phyloP scores from a whole-genome alignment of 1,140 invertebrate genomes.

The Agrilus planipennis region DNA sequence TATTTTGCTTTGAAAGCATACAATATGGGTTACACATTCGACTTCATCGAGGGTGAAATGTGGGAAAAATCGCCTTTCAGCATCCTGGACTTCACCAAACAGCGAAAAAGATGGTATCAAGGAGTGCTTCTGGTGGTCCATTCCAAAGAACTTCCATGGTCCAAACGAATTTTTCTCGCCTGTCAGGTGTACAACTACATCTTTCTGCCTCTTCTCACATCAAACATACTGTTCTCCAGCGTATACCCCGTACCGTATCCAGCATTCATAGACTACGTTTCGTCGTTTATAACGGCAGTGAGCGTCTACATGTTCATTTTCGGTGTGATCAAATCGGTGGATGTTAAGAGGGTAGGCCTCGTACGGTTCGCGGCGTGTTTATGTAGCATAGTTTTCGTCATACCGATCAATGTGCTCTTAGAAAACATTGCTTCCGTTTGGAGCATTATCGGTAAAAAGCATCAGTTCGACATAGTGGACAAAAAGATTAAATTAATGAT shows the following conservation, averaged over 20 bases:
- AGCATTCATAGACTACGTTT: slow-evolving; percentile 68
- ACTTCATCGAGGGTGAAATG: slow-evolving; percentile 94
- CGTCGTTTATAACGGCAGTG: slow-evolving; percentile 80
- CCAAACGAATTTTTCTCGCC: slow-evolving; percentile 71
- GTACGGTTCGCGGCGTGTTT: slow-evolving; percentile 70
- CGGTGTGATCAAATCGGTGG: slow-evolving; percentile 91
- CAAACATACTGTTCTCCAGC: slow-evolving; percentile 73
- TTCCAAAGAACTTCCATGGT: slow-evolving; percentile 70
- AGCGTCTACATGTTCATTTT: slow-evolving; percentile 96
- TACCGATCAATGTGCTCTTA: slow-evolving; percentile 84
- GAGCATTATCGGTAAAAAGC: slow-evolving; percentile 83
- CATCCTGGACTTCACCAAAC: slow-evolving; percentile 87
- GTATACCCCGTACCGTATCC: slow-evolving; percentile 81
- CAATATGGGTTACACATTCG: slow-evolving; percentile 72
- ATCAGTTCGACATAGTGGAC: slow-evolving; percentile 91
- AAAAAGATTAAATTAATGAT: slow-evolving; percentile 63
- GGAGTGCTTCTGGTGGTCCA: slow-evolving; percentile 92
- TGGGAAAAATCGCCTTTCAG: slow-evolving; percentile 96
- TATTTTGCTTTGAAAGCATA: slow-evolving; percentile 93
- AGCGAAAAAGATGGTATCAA: slow-evolving; percentile 92
- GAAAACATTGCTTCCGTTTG: slow-evolving; percentile 91
- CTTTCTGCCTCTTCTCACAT: slow-evolving; percentile 83
- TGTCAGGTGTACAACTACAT: slow-evolving; percentile 91
- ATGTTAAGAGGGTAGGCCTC: slow-evolving; percentile 72
- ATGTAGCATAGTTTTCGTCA: slow-evolving; percentile 72